Conservation (phyloP, 2,113 vertebrate species). For the Anolis sagrei region DNA sequence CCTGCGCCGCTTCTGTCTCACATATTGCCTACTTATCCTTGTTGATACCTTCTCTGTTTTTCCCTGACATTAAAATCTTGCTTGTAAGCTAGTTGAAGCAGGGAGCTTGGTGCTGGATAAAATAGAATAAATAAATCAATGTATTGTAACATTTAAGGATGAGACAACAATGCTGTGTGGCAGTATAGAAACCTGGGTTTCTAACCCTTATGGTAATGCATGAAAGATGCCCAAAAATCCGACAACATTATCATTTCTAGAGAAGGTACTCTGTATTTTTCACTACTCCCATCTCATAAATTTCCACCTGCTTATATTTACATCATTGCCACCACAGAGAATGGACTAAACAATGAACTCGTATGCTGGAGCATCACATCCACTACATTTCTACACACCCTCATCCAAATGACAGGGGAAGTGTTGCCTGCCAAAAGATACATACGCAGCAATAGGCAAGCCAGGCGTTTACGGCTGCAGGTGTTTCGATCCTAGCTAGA, state of each 20-base stretch:
- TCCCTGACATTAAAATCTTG: not conserved
- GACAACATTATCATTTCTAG: not conserved
- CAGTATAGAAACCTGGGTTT: not conserved
- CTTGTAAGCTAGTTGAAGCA: not conserved
- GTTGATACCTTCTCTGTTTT: not conserved
- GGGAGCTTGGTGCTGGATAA: not conserved
- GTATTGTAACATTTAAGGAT: too few relatives aligned
- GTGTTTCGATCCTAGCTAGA: constrained; percentile 39
- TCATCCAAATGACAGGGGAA: constrained; percentile 9
- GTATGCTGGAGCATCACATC: not conserved
- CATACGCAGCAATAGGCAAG: not conserved
- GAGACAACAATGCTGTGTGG: not conserved
- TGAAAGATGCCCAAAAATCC: not conserved
- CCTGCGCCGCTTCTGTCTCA: not conserved
- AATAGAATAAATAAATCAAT: not conserved
- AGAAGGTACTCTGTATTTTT: not conserved
- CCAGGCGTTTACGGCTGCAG: constrained; percentile 29
- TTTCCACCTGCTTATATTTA: not conserved
- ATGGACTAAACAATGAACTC: constrained; percentile 6
- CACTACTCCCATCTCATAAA: not conserved
- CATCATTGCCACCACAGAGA: constrained; percentile 2
- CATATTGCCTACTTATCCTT: not conserved
- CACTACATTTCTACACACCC: not conserved
- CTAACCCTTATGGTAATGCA: not conserved
- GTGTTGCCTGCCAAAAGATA: constrained; percentile 16